Percentiles rank a stretch among this genome's conserved stretches.
These are phyloP conservation scores for Xyliphius kryptos DNA, from an alignment of 2,113 vertebrate species.

Conservation along the genomic window DNA sequence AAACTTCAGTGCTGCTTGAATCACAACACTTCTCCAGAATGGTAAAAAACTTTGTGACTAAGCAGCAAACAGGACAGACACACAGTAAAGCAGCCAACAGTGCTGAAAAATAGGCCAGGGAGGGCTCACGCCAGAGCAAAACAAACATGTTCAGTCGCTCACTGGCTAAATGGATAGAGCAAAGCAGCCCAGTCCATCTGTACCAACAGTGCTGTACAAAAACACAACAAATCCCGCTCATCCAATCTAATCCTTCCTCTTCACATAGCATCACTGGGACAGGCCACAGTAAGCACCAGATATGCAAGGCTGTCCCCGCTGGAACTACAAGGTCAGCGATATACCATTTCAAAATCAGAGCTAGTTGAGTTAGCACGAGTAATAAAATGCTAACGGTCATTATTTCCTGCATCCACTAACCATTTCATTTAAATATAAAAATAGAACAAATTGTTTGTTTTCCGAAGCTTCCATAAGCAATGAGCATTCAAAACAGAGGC, in stretches of 20 bases:
- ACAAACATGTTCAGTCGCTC: conserved; percentile 23
- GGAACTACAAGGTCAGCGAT: neutral
- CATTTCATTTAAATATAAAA: no score
- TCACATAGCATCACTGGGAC: neutral
- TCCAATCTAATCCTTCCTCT: conserved; percentile 46
- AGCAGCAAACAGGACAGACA: conserved; percentile 43
- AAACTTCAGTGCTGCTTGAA: no score
- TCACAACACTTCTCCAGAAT: neutral
- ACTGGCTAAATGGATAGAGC: conserved; percentile 5
- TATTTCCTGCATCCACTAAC: no score
- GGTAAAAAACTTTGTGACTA: conserved; percentile 43
- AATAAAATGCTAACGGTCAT: no score
- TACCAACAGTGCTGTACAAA: neutral
- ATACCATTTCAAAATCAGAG: neutral
- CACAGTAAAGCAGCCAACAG: conserved; percentile 42
- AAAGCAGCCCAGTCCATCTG: neutral
- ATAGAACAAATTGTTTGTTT: no score
- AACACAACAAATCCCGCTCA: conserved; percentile 40
- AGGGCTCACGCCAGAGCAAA: conserved; percentile 52
- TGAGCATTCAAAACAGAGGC: no score
- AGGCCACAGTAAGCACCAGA: neutral
- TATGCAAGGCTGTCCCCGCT: neutral
- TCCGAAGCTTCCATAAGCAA: no score
- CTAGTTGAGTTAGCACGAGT: no score
- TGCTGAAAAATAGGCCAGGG: conserved; percentile 55